These are phyloP conservation scores for Ariopsis seemanni DNA, from an alignment of 2,113 vertebrate genomes.

Conservation along the genomic window DNA sequence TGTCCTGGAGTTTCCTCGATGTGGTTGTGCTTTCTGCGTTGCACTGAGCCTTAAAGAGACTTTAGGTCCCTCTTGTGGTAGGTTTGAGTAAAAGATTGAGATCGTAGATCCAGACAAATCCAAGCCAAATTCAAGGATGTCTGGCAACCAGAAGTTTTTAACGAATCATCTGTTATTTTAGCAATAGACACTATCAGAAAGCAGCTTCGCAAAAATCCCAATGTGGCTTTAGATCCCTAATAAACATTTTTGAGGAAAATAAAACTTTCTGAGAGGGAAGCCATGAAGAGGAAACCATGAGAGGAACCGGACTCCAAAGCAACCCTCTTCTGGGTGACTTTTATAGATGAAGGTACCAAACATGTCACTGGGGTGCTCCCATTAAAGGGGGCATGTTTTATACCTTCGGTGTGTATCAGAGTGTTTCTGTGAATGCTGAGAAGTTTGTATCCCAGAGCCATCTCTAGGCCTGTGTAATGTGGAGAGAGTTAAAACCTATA, in stretches of 20 bases:
- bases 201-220: neutral
- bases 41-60: conserved; percentile 56
- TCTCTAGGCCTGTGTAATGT: too few species aligned
- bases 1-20: neutral
- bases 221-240: neutral
- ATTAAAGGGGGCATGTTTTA: neutral
- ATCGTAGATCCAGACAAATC: neutral
- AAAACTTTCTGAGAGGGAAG: neutral
- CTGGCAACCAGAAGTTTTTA: neutral
- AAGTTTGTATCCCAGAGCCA: too few species aligned
- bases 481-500: too few species aligned
- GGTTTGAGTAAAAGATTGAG: neutral
- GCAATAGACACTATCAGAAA: neutral
- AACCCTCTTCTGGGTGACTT: neutral
- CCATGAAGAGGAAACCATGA: too few species aligned
- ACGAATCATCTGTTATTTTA: neutral
- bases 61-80: conserved; percentile 72
- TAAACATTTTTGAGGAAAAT: neutral
- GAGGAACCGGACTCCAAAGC: too few species aligned
- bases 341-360: neutral
- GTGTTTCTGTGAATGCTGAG: too few species aligned
- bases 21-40: neutral
- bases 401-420: neutral
- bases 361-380: neutral
- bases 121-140: neutral